Evolutionary conservation across 2,888 invertebrate species (phyloP), one percentile per base, ranked within the genome.

Genomic region (Pseudococcus viburni): DNA sequence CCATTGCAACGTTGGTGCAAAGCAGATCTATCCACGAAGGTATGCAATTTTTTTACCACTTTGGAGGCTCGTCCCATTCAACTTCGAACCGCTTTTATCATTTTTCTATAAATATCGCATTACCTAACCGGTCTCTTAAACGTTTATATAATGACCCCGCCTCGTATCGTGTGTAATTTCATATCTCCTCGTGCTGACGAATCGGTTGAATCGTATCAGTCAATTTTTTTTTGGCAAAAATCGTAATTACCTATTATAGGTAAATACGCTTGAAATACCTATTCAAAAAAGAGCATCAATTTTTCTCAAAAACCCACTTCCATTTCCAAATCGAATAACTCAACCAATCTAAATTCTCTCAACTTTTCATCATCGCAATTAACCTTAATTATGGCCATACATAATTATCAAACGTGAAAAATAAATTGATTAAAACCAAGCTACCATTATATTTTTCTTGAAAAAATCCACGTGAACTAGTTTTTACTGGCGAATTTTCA

Each of bases 1-100:
- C 85, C 55, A 85, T 85, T n/a, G 85, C 85, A 26, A 59, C 59
- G 0, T 11, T 85, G 3, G 59, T 39, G 33, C 85, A 85, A 22
- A 59, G 39, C 22, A 59, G 59, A 85, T 26, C 59, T 1, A 5
- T 85, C 7, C 55, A 48, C 26, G 84, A 48, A 48, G 19, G 84
- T 84, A 26, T 11, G 51, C 22, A 84, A 11, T 51, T 48, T 84
- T 55, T 51, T 46, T 48, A n/a, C 46, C 48, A 15, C 11, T 55
- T 84, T 51, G 59, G 59, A 59, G 59, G 59, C 59, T 59, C 59
- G 51, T 51, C 51, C 4, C 15, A 17, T 51, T 51, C 51, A 17
- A 51, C 51, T 51, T 51, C 51, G 51, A 51, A 51, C 51, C 17
- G 51, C 19, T 59, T 59, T 59, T n/a, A 59, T 19, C 19, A 19